Evolutionary conservation across 2,113 vertebrate genomes (phyloP).

Genomic region (Myotis brandtii): DNA sequence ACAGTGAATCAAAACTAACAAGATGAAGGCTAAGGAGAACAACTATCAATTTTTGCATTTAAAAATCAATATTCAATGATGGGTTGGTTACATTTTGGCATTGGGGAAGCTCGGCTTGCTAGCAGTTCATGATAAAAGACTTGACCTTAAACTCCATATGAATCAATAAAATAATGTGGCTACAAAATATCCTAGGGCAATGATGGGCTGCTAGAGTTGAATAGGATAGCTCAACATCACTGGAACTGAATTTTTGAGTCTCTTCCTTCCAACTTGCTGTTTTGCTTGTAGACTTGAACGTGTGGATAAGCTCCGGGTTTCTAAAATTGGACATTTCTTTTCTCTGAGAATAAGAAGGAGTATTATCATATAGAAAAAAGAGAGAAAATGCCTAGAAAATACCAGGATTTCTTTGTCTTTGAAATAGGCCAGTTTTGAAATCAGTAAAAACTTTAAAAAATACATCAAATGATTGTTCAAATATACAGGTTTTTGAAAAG

Average conservation of each 20-base stretch:
- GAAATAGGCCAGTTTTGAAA: conserved; percentile 20
- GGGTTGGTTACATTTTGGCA: background rate
- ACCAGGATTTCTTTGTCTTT: background rate
- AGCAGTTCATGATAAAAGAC: background rate
- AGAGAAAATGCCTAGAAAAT: background rate
- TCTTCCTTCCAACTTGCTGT: background rate
- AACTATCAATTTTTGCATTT: background rate
- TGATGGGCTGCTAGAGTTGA: background rate
- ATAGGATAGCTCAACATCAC: background rate
- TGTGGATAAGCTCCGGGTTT: background rate
- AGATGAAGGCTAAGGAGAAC: background rate
- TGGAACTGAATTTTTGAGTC: background rate
- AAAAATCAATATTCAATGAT: conserved; percentile 7
- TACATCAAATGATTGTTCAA: conserved; percentile 47
- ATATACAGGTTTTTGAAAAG: conserved; percentile 61
- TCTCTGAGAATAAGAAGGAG: background rate
- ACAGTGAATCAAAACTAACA: conserved; percentile 26
- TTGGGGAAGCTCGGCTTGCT: background rate
- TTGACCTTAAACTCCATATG: background rate
- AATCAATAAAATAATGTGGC: background rate
- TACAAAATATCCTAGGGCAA: background rate
- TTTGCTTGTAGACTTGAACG: background rate
- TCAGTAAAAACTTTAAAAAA: background rate
- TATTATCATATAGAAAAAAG: background rate
- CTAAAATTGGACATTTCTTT: background rate